phyloP scores from a whole-genome alignment of 2,888 invertebrate genomes.

The Drosophila seclusa region DNA sequence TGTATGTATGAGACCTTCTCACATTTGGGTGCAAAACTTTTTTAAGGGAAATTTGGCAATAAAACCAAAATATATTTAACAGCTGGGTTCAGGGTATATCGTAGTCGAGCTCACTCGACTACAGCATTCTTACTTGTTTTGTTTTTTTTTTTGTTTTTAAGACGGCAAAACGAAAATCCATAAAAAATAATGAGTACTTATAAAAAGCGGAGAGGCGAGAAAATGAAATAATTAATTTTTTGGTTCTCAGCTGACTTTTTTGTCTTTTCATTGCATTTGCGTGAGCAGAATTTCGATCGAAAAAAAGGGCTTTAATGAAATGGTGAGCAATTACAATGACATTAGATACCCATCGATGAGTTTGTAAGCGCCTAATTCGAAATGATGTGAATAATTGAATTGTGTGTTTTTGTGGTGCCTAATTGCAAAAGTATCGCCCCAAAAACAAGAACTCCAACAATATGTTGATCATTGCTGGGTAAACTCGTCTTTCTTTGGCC shows the following conservation, averaged over 20 bases:
- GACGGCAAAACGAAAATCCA: too few species aligned
- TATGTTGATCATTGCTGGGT: constrained; percentile 19
- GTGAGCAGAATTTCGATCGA: neutral
- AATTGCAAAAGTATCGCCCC: neutral
- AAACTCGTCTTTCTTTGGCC: constrained; percentile 46
- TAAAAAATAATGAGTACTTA: neutral
- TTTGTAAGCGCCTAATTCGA: neutral
- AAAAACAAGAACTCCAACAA: constrained; percentile 10
- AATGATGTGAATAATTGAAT: neutral
- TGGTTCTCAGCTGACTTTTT: neutral
- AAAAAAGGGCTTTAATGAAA: neutral
- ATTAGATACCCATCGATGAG: neutral
- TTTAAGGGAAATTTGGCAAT: too few species aligned
- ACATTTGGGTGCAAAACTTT: too few species aligned
- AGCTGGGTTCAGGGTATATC: too few species aligned
- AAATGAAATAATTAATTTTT: neutral
- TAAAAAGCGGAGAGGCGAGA: neutral
- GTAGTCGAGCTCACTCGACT: too few species aligned
- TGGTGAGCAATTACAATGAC: neutral
- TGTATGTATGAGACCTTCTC: too few species aligned
- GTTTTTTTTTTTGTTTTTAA: too few species aligned
- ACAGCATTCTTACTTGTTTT: too few species aligned
- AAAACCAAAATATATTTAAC: too few species aligned
- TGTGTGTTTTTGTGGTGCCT: neutral
- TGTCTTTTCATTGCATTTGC: neutral